Conservation (phyloP, 64 coral and sea anemone species). For the Porites australiensis region DNA sequence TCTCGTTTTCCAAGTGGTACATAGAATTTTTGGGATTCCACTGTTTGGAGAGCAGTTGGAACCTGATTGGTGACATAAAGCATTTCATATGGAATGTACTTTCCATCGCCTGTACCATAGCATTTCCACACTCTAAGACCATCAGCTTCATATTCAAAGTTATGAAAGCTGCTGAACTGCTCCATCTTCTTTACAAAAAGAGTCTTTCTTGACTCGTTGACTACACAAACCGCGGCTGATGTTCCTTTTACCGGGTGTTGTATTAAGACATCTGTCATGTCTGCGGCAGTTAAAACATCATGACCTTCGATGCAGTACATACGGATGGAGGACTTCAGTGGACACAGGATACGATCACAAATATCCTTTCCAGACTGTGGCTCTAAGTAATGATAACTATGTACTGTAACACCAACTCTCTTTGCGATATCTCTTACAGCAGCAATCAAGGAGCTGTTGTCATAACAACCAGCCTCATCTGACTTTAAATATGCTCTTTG, state of each 20-base stretch:
- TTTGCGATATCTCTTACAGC: constrained; percentile 37
- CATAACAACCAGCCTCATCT: constrained; percentile 59
- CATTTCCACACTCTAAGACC: constrained; percentile 72
- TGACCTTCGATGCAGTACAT: constrained; percentile 55
- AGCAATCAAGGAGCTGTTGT: constrained; percentile 38
- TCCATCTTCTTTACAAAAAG: constrained; percentile 43
- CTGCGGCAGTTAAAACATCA: constrained; percentile 13
- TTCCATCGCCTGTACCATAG: too few species aligned
- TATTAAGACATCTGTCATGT: constrained; percentile 36
- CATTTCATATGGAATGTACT: too few species aligned
- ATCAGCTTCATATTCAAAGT: too few species aligned
- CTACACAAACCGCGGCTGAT: constrained; percentile 26
- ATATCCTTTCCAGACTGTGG: constrained; percentile 69
- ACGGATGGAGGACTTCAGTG: constrained; percentile 33
- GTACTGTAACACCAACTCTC: constrained; percentile 41
- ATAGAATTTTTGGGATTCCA: too few species aligned
- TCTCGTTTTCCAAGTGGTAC: constrained; percentile 44
- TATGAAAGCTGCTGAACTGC: constrained; percentile 54
- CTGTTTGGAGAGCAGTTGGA: too few species aligned
- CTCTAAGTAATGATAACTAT: constrained; percentile 69
- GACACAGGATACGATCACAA: constrained; percentile 67
- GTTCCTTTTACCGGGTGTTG: constrained; percentile 57
- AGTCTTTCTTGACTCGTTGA: constrained; percentile 42
- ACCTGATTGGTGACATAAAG: too few species aligned
- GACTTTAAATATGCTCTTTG: constrained; percentile 38